These are phyloP conservation scores for Glossophaga mutica DNA, from an alignment of 2,797 vertebrate species.

Conservation along the genomic window DNA sequence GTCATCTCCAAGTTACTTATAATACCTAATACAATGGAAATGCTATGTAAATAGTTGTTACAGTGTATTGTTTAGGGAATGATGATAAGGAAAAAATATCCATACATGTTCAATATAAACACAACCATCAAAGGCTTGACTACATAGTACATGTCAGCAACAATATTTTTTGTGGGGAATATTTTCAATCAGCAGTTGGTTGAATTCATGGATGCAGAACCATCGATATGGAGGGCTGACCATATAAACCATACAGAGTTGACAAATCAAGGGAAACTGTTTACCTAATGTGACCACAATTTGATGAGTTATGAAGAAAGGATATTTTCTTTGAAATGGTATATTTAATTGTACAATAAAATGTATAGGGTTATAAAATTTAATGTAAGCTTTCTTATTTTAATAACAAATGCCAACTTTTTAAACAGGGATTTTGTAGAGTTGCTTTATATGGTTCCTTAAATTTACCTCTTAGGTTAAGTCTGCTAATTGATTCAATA, in stretches of 20 bases:
- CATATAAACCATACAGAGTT: not conserved
- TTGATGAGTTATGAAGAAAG: not conserved
- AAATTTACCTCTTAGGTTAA: constrained; percentile 68
- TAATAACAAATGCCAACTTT: constrained; percentile 50
- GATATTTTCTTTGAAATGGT: constrained; percentile 27
- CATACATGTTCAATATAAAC: not conserved
- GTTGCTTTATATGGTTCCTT: constrained; percentile 33
- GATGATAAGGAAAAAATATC: not conserved
- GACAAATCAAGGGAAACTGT: not conserved
- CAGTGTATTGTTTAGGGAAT: not conserved
- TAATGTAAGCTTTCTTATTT: constrained; percentile 60
- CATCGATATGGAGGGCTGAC: not conserved
- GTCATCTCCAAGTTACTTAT: not conserved
- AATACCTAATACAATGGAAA: not conserved
- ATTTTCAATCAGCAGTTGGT: not conserved
- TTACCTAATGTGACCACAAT: constrained; percentile 1
- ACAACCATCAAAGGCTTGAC: not conserved
- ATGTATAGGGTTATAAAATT: not conserved
- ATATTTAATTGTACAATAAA: constrained; percentile 36
- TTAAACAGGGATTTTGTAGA: constrained; percentile 55
- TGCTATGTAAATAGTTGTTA: not conserved
- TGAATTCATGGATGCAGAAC: not conserved
- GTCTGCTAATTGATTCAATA: constrained; percentile 72
- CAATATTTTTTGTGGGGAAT: not conserved
- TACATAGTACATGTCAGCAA: not conserved